Evolutionary conservation across 1,140 invertebrate genomes (phyloP), one percentile per base, ranked within the genome.

Genomic region (Brachionus rotundiformis): DNA sequence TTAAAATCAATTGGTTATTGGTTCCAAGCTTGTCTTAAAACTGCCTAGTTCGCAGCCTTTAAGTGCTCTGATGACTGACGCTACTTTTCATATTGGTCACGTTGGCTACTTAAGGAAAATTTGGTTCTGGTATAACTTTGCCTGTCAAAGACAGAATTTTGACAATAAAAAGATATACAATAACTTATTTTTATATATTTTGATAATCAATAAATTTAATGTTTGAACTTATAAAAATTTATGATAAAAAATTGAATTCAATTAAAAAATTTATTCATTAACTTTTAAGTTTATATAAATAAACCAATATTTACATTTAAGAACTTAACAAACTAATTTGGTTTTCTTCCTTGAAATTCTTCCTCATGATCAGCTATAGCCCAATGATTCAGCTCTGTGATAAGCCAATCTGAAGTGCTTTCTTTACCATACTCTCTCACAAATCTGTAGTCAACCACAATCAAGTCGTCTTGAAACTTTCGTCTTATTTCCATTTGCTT

Each of bases 381-480:
- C 76, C 76, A 79, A 54, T 79, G 76, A 59, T 79, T 79, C 13
- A 79, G 25, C n/a, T 63, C 59, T 33, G 76, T 39, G 36, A 79
- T 63, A 39, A 63, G n/a, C 76, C 76, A 79, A 10, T 54, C 44
- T 11, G 47, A 54, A 31, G 8, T 29, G 2, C 33, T 29, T 10
- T 29, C n/a, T 59, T 54, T 13, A 13, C 23, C 27, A 33, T 79
- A 79, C 31, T 79, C 76, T 59, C 76, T 23, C 13, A 79, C 76
- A 79, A 79, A 79, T 79, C 76, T 54, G 54, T 79, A 79, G 27
- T 79, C 76, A n/a, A 31, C 76, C 13, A 79, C 76, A 33, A 79
- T 79, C 13, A 79, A 41, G 36, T 54, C 47, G 19, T 79, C 47
- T 36, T 63, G 76, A 31, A 79, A 79, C 41, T 79, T 79, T 39